A percentile compares a stretch with the other conserved stretches of the same genome.
Conservation (phyloP, 2,113 vertebrate genomes). For the Caranx ignobilis region DNA sequence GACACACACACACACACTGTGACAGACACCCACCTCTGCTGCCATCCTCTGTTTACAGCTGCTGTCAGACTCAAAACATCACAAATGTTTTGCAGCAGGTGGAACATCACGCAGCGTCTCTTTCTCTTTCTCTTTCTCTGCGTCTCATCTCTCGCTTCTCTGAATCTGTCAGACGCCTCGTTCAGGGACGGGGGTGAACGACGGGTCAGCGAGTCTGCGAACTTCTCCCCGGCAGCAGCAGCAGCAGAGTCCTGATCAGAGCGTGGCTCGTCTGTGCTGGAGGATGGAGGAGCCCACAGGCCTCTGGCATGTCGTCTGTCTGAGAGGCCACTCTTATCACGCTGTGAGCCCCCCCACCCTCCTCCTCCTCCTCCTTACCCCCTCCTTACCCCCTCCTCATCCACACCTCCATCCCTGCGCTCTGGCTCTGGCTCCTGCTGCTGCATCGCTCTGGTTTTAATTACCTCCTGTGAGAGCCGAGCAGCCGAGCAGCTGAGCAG, state of each 20-base stretch:
- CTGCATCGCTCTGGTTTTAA: slow-evolving; percentile 28
- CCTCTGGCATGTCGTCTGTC: slow-evolving; percentile 58
- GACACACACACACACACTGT: not conserved
- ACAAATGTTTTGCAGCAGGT: not conserved
- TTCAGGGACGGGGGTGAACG: slow-evolving; percentile 21
- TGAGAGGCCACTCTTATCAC: slow-evolving; percentile 50
- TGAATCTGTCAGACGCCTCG: not conserved
- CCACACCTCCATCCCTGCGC: slow-evolving; percentile 1
- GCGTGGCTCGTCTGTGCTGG: slow-evolving; percentile 9
- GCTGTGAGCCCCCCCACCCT: slow-evolving; percentile 28
- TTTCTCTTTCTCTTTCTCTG: not conserved
- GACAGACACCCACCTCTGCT: not conserved
- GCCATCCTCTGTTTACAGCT: slow-evolving; percentile 19
- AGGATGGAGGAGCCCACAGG: slow-evolving; percentile 11
- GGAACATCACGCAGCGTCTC: slow-evolving; percentile 5
- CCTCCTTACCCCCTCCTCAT: no score
- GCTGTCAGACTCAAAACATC: slow-evolving; percentile 40
- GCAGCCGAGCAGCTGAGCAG: slow-evolving; percentile 3
- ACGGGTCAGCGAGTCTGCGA: not conserved
- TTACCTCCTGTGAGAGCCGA: slow-evolving; percentile 48
- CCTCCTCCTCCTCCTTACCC: not conserved
- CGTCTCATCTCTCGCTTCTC: not conserved
- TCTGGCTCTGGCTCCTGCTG: not conserved
- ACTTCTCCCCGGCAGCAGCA: not conserved
- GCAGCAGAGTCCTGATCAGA: slow-evolving; percentile 14